Evolutionary conservation across 2,113 vertebrate genomes (phyloP).

Genomic region (Empidonax alnorum): DNA sequence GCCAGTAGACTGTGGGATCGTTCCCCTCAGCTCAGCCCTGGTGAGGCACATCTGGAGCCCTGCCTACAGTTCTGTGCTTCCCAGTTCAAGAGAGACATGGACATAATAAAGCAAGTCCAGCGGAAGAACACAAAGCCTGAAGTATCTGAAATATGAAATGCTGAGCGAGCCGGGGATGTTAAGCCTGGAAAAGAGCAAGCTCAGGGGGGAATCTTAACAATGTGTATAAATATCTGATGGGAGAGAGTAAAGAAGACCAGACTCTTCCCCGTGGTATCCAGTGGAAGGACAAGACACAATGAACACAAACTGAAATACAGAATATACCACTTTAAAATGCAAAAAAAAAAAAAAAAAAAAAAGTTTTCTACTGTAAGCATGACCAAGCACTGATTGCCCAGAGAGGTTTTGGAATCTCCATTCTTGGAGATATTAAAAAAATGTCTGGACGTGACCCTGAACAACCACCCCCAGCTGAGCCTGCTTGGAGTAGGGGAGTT

Average conservation of each 20-base stretch:
- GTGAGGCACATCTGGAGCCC: not conserved
- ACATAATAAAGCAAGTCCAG: not conserved
- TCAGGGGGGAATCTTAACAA: not conserved
- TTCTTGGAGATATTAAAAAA: not conserved
- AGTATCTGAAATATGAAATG: not conserved
- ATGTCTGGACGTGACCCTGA: not conserved
- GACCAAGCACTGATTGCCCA: not conserved
- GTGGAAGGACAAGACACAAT: not conserved
- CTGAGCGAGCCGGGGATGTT: not conserved
- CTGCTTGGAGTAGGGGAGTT: not conserved
- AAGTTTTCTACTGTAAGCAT: not conserved
- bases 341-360: not conserved
- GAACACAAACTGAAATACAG: not conserved
- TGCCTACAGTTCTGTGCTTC: not conserved
- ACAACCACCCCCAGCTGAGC: not conserved
- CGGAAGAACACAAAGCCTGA: not conserved
- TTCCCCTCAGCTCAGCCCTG: not conserved
- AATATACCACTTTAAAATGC: not conserved
- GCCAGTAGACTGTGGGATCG: not conserved
- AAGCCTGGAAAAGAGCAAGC: not conserved
- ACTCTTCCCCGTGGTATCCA: not conserved
- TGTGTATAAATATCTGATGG: not conserved
- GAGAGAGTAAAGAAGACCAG: not conserved
- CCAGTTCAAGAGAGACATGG: not conserved
- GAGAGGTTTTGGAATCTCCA: not conserved